Evolutionary conservation across 1,140 invertebrate genomes (phyloP).

Genomic region (Eupeodes corollae): DNA sequence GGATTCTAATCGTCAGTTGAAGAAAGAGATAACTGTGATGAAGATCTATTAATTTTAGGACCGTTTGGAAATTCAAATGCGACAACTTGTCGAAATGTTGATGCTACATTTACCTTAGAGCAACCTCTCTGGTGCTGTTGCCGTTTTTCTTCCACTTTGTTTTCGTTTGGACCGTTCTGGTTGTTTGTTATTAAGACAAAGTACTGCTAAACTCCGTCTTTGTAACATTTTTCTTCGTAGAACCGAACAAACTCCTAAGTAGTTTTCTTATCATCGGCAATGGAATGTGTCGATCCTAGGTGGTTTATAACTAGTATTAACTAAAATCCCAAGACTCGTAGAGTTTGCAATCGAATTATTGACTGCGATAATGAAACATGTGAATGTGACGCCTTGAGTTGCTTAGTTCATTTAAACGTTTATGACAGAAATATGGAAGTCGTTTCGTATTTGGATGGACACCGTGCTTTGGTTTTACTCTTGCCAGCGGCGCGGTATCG

Average conservation of each 20-base stretch:
- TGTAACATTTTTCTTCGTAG: conserved; percentile 27
- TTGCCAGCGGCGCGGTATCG: too few relatives aligned
- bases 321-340: conserved; percentile 45
- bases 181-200: conserved; percentile 22
- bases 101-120: too few relatives aligned
- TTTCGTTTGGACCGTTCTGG: conserved; percentile 8
- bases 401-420: conserved; percentile 34
- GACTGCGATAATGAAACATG: conserved; percentile 42
- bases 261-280: conserved; percentile 24
- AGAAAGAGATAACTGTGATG: neutral
- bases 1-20: neutral
- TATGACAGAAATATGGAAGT: conserved; percentile 27
- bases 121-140: too few relatives aligned
- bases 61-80: neutral
- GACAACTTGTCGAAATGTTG: too few relatives aligned
- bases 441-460: conserved; percentile 22
- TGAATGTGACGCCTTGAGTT: conserved; percentile 44
- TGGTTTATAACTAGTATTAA: conserved; percentile 45
- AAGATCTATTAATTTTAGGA: neutral
- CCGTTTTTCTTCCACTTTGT: conserved; percentile 21
- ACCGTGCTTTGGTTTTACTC: conserved; percentile 19
- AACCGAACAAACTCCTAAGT: conserved; percentile 26
- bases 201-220: conserved; percentile 29
- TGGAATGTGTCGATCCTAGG: conserved; percentile 40
- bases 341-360: conserved; percentile 45